Base-by-base conservation (phyloP, 1,140 invertebrate species). In the Diachasmimorpha longicaudata region DNA sequence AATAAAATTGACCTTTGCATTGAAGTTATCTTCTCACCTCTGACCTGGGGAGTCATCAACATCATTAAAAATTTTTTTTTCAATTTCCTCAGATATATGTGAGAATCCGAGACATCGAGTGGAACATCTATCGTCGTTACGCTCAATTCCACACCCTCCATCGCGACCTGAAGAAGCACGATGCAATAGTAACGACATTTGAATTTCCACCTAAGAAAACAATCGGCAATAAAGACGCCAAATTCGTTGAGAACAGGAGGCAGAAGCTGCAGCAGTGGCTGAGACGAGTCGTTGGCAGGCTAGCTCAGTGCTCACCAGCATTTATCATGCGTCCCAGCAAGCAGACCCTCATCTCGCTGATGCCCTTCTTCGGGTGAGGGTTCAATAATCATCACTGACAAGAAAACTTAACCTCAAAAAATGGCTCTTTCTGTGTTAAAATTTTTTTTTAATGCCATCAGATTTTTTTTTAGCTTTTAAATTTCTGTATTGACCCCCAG, bases 191-290 rank as follows among this genome's bases (percentile, higher is more conserved):
- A 58, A 91, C 92, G 21, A 92, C 91, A 31, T 96, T 96, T 88
- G 94, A 96, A 83, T 98, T 98, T 89, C 97, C 97, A n/a, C 96
- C 96, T 37, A 98, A 98, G 85, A 97, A 97, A 89, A 93, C 95
- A 58, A 90, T 98, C 76, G 94, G 96, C 58, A 97, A 96, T 89
- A 96, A 96, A 90, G 74, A 76, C 44, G 74, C 74, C 2, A 71
- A 76, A 95, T 97, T 89, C 63, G 74, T 80, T 75, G 77, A 76
- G 58, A 52, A 72, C 74, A 66, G 21, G 9, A 69, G 46, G 25
- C 89, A 92, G 78, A 91, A 92, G 67, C 88, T 97, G 55, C 95
- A 97, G 84, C 91, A 91, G 66, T 97, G 95, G 89, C 87, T 97
- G 58, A 90, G 95, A 52, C 91, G 92, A 84, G 90, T 96, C n/a